Base-by-base conservation (phyloP, 2,888 invertebrate genomes). In the Dyspetes luteomarginatus region DNA sequence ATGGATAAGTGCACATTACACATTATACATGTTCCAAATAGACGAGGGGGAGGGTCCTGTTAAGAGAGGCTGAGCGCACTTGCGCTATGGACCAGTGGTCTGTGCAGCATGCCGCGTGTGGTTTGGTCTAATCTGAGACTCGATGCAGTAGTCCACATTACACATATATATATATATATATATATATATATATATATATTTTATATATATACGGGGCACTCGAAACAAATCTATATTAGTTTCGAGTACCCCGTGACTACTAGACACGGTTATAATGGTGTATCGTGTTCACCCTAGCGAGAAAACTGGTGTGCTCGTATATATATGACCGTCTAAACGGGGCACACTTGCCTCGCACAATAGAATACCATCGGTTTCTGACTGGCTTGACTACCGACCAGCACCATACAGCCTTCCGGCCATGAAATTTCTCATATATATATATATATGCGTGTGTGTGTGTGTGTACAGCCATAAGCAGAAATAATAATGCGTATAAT, bases 401-500 rank as follows among this genome's bases (percentile, higher is more conserved):
- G 62, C 50, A 28, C 75, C 58, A 62, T 58, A 68, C 58, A 45
- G 52, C 71, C 68, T 58, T 45, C 64, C 48, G 45, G 65, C 48
- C 36, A 77, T 36, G 12, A 12, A 22, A 60, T 28, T 15, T 26
- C 26, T 41, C n/a, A 1, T 52, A 28, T 62, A 28, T n/a, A 30
- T 60, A 30, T n/a, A 43, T 65, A 52, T 62, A 50, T 28, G 41
- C n/a, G 9, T 64, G 19, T 30, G 7, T 12, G 0, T 36, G 36
- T 28, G 5, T 3, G 43, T 67, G 58, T 81, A 79, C 82, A 85
- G 84, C 88, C 87, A 87, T 88, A 88, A 89, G 88, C 88, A 90
- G 90, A 89, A 90, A 90, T 90, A 90, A 90, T 90, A 90, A 90
- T 87, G 88, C 89, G 85, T 88, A 85, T 88, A 90, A 89, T 88